These are phyloP conservation scores for Drosophila prostipennis DNA, from an alignment of 2,888 invertebrate species.

Conservation along the genomic window DNA sequence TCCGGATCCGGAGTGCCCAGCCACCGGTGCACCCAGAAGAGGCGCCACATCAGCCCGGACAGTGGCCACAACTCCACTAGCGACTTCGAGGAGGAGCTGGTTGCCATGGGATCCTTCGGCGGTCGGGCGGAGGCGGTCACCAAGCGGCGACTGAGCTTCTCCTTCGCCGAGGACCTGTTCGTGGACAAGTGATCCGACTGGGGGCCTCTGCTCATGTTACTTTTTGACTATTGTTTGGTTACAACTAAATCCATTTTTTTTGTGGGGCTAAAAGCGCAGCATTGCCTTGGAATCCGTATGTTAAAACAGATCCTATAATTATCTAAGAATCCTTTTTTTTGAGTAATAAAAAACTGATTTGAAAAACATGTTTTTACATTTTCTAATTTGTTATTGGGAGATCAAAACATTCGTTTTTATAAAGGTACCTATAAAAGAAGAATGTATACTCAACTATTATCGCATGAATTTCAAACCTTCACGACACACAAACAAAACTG, in stretches of 20 bases:
- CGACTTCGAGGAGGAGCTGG: conserved; percentile 51
- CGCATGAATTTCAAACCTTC: too few relatives aligned
- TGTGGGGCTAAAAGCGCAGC: conserved; percentile 37
- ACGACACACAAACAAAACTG: neutral
- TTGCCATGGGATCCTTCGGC: conserved; percentile 11
- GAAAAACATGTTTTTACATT: neutral
- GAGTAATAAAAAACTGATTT: conserved; percentile 21
- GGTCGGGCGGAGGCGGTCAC: conserved; percentile 56
- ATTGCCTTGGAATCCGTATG: conserved; percentile 29
- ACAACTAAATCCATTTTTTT: conserved; percentile 22
- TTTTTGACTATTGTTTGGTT: conserved; percentile 19
- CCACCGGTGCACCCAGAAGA: conserved; percentile 43
- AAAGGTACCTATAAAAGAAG: neutral
- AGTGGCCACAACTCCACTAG: conserved; percentile 83
- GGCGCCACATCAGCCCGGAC: conserved; percentile 81
- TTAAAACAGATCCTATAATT: conserved; percentile 32
- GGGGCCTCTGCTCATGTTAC: conserved; percentile 17
- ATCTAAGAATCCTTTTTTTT: conserved; percentile 21
- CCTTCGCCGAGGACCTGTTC: conserved; percentile 86
- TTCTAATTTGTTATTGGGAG: neutral
- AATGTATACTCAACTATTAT: neutral
- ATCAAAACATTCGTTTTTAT: neutral
- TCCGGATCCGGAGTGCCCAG: conserved; percentile 54
- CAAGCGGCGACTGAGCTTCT: conserved; percentile 79
- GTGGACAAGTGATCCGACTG: conserved; percentile 41